phyloP scores from a whole-genome alignment of 2,888 invertebrate genomes.

The Ophion obscuratus region DNA sequence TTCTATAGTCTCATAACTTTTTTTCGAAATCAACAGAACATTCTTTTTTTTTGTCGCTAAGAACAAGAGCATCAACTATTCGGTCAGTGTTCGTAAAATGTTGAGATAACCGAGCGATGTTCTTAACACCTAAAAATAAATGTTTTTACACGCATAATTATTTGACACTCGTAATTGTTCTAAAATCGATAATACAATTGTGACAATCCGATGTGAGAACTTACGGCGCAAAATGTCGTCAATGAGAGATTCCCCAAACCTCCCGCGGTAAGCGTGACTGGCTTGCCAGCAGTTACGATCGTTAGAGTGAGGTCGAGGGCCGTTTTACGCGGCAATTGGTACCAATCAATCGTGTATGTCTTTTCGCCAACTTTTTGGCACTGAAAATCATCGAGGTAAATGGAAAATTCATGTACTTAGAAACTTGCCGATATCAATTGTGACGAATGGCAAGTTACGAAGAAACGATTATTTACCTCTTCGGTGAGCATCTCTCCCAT shows the following conservation, averaged over 20 bases:
- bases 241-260: conserved; percentile 74
- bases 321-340: conserved; percentile 68
- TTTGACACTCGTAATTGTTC: too few species aligned
- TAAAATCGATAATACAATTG: background rate
- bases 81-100: conserved; percentile 56
- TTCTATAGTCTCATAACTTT: too few species aligned
- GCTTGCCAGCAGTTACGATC: conserved; percentile 70
- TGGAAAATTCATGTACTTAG: background rate
- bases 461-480: conserved; percentile 43
- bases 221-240: conserved; percentile 75
- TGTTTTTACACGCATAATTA: background rate
- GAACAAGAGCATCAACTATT: background rate
- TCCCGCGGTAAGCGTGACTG: conserved; percentile 73
- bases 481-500: conserved; percentile 62
- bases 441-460: background rate
- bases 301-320: conserved; percentile 69
- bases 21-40: too few species aligned
- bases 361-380: conserved; percentile 71
- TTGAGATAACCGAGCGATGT: conserved; percentile 67
- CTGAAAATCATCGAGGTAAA: conserved; percentile 54
- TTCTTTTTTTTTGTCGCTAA: background rate
- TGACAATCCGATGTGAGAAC: conserved; percentile 33
- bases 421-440: background rate
- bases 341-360: conserved; percentile 74
- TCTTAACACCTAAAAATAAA: conserved; percentile 66